Base-by-base conservation (phyloP, 2,113 vertebrate genomes). In the Junco hyemalis region DNA sequence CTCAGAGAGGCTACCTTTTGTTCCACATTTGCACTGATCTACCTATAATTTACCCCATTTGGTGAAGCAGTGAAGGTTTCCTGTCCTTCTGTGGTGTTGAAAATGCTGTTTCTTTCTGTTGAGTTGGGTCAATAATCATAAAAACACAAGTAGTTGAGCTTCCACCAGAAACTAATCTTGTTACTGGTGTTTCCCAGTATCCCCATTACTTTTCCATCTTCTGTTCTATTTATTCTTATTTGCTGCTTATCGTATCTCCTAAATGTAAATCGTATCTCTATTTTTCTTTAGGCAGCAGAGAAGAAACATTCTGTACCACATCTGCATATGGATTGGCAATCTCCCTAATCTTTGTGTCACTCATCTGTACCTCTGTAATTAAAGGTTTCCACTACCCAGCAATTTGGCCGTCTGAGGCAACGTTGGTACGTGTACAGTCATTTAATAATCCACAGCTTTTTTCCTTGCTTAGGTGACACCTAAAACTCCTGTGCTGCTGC, bases 321-420 rank as follows among this genome's bases (percentile, higher is more conserved):
- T 81, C 54, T 85, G 42, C 77, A 51, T 48, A 35, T 5, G 42
- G 66, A 65, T 35, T 82, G 48, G 66, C 77, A 95, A 6, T 63
- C 8, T 19, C 47, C 54, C 35, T 31, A n/a, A 77, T 50, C 82
- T 80, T 78, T 66, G 23, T 80, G 35, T 90, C 93, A 57, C 36
- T 90, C 81, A 33, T 71, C 69, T 42, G 42, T 63, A 45, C 35
- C 83, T 91, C 56, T 63, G 48, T 91, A 95, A 95, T 95, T 93
- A 81, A 81, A 86, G 64, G 82, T 64, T 89, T 95, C 82, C 48
- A 78, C 59, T 91, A 94, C 91, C 80, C 15, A 91, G 47, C 53
- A 93, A 83, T 96, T 89, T 86, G 93, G 51, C 77, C 23, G 4
- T 82, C 90, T 85, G 57, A 90, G 48, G 76, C 63, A 66, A 56